phyloP scores from a whole-genome alignment of 37 sponge, comb jelly and placozoan genomes.

The Hexactinellida sp. region DNA sequence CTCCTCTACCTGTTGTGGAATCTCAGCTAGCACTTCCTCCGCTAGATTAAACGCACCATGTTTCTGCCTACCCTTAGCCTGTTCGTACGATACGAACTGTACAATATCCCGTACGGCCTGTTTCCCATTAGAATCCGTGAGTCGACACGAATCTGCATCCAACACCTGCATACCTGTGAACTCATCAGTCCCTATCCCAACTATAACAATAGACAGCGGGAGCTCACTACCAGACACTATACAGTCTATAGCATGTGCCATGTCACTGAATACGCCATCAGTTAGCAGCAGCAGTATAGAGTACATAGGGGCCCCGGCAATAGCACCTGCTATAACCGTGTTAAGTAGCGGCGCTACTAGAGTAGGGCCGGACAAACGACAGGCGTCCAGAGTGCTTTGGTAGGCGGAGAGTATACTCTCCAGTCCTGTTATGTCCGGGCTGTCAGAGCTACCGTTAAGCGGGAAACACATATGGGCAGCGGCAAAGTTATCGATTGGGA shows the following conservation, averaged over 20 bases:
- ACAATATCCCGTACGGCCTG: not conserved
- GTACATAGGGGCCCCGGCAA: not conserved
- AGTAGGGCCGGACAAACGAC: not conserved
- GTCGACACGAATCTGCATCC: not conserved
- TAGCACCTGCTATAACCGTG: not conserved
- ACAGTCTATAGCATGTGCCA: not conserved
- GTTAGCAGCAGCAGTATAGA: not conserved
- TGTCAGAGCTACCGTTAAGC: not conserved
- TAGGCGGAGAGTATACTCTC: not conserved
- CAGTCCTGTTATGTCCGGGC: not conserved
- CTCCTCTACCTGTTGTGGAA: not conserved
- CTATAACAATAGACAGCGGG: not conserved
- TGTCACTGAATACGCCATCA: not conserved
- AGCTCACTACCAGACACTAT: not conserved
- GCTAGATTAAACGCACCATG: not conserved
- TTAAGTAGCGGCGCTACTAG: not conserved
- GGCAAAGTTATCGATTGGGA: not conserved
- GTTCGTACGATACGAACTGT: slow-evolving; percentile 5
- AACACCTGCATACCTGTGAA: not conserved
- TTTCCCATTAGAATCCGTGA: not conserved
- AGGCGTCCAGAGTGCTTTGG: not conserved
- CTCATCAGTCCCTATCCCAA: not conserved
- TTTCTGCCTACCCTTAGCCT: not conserved
- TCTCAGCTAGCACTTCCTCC: not conserved
- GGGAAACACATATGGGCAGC: slow-evolving; percentile 1